Conservation (phyloP, 2,888 invertebrate species). For the Tortrix viridana region DNA sequence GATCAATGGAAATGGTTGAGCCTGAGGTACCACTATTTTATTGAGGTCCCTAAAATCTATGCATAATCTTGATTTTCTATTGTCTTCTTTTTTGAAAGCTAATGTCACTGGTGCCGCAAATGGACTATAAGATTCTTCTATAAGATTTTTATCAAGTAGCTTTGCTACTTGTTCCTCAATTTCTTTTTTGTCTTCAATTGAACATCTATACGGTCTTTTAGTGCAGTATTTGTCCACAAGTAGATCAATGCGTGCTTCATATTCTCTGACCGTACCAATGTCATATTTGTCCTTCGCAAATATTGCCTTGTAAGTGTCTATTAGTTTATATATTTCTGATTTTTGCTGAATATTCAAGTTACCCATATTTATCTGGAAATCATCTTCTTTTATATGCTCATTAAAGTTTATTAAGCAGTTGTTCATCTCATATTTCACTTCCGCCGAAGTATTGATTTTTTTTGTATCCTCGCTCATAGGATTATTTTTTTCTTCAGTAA, state of each 20-base stretch:
- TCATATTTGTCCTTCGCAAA: conserved; percentile 42
- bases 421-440: not conserved
- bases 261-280: conserved; percentile 34
- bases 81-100: conserved; percentile 40
- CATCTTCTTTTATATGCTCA: conserved; percentile 38
- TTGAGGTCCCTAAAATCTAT: conserved; percentile 50
- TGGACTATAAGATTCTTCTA: conserved; percentile 33
- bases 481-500: conserved; percentile 31
- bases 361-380: conserved; percentile 37
- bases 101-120: conserved; percentile 37
- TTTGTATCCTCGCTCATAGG: conserved; percentile 5
- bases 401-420: conserved; percentile 36
- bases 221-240: conserved; percentile 36
- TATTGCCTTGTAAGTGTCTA: conserved; percentile 33
- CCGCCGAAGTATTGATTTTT: conserved; percentile 14
- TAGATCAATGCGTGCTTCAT: conserved; percentile 39
- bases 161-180: conserved; percentile 31
- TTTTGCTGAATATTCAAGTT: conserved; percentile 37
- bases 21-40: conserved; percentile 46
- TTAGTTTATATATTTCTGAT: conserved; percentile 35
- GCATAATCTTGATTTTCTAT: conserved; percentile 48
- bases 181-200: conserved; percentile 31
- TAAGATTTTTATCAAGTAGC: conserved; percentile 23
- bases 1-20: conserved; percentile 48
- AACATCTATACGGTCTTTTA: conserved; percentile 36